phyloP scores from a whole-genome alignment of 2,797 vertebrate genomes.

The Acrossocheilus fasciatus region DNA sequence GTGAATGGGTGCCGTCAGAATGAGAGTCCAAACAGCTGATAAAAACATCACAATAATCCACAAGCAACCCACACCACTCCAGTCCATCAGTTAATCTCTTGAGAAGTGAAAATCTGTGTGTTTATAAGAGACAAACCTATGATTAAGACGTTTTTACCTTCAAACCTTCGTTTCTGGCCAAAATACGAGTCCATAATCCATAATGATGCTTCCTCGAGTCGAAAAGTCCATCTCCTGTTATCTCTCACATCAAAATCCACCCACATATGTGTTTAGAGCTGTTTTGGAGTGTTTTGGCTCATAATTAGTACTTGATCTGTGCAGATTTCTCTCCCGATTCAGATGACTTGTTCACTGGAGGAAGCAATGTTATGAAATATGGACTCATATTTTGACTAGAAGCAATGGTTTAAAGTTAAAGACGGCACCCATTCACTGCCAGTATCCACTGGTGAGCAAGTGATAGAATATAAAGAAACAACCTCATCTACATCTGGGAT shows the following conservation, averaged over 20 bases:
- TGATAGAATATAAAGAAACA: neutral
- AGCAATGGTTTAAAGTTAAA: neutral
- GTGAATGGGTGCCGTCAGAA: neutral
- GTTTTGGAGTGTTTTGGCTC: neutral
- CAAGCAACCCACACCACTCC: neutral
- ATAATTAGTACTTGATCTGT: no score
- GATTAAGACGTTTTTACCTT: neutral
- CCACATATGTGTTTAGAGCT: neutral
- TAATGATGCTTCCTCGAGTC: neutral
- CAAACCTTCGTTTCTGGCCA: no score
- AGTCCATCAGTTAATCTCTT: neutral
- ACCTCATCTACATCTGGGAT: neutral
- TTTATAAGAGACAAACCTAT: neutral
- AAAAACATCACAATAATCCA: neutral
- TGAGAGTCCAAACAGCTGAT: neutral
- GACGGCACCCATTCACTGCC: neutral
- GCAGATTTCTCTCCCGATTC: no score
- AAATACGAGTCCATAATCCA: no score
- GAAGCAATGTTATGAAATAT: neutral
- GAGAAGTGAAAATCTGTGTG: neutral
- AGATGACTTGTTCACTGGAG: no score
- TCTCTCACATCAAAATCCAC: neutral
- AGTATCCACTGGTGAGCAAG: neutral
- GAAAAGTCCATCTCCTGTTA: neutral
- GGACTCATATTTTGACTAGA: no score